Evolutionary conservation across 2,113 vertebrate genomes (phyloP), one percentile per base, ranked within the genome.

Genomic region (Boleophthalmus pectinirostris): DNA sequence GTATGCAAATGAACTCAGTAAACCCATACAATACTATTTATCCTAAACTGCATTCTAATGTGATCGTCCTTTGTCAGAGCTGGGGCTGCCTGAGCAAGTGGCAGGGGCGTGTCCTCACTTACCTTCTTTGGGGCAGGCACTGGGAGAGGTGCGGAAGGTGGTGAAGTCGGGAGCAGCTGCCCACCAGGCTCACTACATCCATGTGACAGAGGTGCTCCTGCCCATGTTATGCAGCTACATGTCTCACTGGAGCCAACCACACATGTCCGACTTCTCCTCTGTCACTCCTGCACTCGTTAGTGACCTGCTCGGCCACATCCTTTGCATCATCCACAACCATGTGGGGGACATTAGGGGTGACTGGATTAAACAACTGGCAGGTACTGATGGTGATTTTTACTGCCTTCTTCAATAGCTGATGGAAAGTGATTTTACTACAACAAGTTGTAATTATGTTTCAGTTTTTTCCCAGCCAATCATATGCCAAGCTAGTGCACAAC

Each of bases 401-500:
- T n/a, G 9, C 38, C 35, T 18, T 38, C 0, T 43, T 21, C 21
- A 5, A 38, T 64, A 11, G 11, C 9, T 9, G 15, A 35, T 63
- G 20, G n/a, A 2, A 38, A 38, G 18, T 43, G 18, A 18, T 25
- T 0, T 1, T 6, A 56, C 10, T 57, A 15, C 29, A 73, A 73
- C 35, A 56, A 8, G 20, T 66, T 20, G 68, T 60, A 20, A 45
- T 67, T 20, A 12, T 70, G 14, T 66, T 54, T 74, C 90, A 99
- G 97, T 96, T 56, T 97, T 96, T 91, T 96, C 94, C 53, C 97
- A 97, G 94, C 95, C 96, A 68, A 96, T 99, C 86, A 95, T 97
- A 89, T 93, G 93, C 85, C 94, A 95, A 91, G 95, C 94, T 56
- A 90, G 91, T 74, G 74, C 92, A 46, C 90, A 95, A 72, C 95